Base-by-base conservation (phyloP, 2,113 vertebrate genomes). In the Pelvicachromis taeniatus region DNA sequence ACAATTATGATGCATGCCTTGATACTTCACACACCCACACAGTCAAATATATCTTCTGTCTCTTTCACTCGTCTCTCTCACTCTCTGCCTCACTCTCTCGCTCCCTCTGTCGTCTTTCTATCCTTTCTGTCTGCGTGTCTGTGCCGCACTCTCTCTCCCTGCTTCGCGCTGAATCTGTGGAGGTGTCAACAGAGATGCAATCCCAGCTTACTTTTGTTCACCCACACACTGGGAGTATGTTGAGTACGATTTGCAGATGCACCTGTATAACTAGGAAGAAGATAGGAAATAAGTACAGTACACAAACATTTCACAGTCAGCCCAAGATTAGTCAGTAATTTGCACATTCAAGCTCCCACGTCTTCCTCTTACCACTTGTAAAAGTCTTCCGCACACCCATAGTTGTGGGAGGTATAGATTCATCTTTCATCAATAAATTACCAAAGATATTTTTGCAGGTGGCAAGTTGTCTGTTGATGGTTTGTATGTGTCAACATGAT, bases 1-100 rank as follows among this genome's bases (percentile, higher is more conserved):
- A 90, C 89, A 87, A 88, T 87, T 88, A 87, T 91, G 90, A 93
- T 93, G 92, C 92, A 90, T 93, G 92, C 88, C 88, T 89, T 82
- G 88, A 81, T 88, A 84, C 91, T 93, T 90, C 89, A 90, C 92
- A 93, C 91, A 89, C 94, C 93, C 94, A 93, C 93, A 89, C 75
- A 40, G 83, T 90, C 88, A 92, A 92, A 92, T 93, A 89, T 90
- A 93, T 93, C 78, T 84, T 80, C 85, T 85, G 75, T 86, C 89
- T 90, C 84, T 91, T 86, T 73, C 85, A 70, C 88, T 87, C 77
- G 78, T 88, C 87, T 80, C 91, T 78, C 91, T 90, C 87, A 78
- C 89, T 79, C 85, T 87, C 78, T 90, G 63, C 54, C 83, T 81
- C 85, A 48, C 70, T 78, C 77, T 73, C 80, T 77, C 38, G 23